Evolutionary conservation across 2,888 invertebrate genomes (phyloP), one percentile per base, ranked within the genome.

Genomic region (Euplexia lucipara): DNA sequence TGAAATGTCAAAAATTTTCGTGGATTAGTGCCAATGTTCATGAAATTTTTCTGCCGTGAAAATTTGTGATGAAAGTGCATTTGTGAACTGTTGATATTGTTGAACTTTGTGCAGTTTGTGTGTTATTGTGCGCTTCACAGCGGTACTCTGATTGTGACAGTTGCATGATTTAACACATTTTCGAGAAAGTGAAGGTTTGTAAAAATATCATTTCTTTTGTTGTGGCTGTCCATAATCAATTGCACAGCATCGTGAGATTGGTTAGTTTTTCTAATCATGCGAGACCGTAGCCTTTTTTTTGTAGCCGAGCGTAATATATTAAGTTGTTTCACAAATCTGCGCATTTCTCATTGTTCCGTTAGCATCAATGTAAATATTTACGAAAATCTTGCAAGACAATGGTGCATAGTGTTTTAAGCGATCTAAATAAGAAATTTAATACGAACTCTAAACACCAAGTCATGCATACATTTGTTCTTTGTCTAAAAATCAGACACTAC

Each of bases 1-100:
- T 91, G 91, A 92, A 92, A 93, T 90, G 95, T 95, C 95, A 95
- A 91, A 80, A 92, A 88, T 91, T 91, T 92, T 90, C 86, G 90
- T 93, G 91, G 92, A 92, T 86, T 89, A 72, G 86, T 92, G 94
- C 92, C 92, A 93, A 90, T 91, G 87, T 86, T 87, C 79, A 83
- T 87, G 86, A 88, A 89, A 86, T 86, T 88, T 88, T 89, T 85
- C 83, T 86, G 82, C 74, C 77, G 85, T 88, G 88, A 88, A 89
- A 90, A 89, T 80, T 83, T 86, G 88, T 88, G 88, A 88, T 90
- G 86, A 82, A 82, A 78, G 82, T 81, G 83, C 76, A 69, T 69
- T 83, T 82, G 75, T 83, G 86, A 91, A 86, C 87, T 85, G 79
- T 87, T 87, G 83, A 71, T 84, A 85, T 81, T 82, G 73, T 78